Base-by-base conservation (phyloP, 2,113 vertebrate genomes). In the Morone saxatilis region DNA sequence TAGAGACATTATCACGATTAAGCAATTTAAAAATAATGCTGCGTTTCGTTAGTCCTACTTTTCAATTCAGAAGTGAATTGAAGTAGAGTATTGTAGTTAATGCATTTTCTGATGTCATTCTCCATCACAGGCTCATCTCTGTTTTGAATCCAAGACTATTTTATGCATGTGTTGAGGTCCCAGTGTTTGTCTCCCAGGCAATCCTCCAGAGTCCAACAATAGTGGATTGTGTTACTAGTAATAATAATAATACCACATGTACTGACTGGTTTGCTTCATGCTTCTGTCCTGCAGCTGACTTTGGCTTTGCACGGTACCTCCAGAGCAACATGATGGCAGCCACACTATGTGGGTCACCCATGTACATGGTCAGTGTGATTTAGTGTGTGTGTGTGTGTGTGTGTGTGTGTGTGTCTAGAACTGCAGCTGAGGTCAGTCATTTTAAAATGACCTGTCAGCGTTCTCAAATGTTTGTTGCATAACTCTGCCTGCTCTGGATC, bases 241-340 rank as follows among this genome's bases (percentile, higher is more conserved):
- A 84, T 86, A 87, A 86, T 89, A 71, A 84, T 86, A 87, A 86
- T 68, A 88, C 73, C 71, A 81, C 25, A n/a, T 14, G 22, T 47
- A 65, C 73, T 89, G 61, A 85, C 53, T 40, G 69, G 4, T 41
- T 45, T 13, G 14, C 83, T 17, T 78, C 13, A 0, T 66, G 31
- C 65, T n/a, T 86, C 40, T 84, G 56, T 94, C 86, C 41, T 81
- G 47, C 94, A 99, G 98, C 98, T 94, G 98, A 99, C 94, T 99
- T 99, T 94, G 98, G 98, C 61, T 99, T 99, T 86, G 98, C 98
- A 73, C 97, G 98, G 56, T 99, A 99, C 78, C 96, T 99, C 48
- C 98, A 99, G 88, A 99, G 97, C 95, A 99, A 99, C 95, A 99
- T 99, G 97, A 99, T 99, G 98, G 98, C 98, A 25, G 98, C 98